Conservation (phyloP, 1,140 invertebrate genomes). For the Drosophila lini region DNA sequence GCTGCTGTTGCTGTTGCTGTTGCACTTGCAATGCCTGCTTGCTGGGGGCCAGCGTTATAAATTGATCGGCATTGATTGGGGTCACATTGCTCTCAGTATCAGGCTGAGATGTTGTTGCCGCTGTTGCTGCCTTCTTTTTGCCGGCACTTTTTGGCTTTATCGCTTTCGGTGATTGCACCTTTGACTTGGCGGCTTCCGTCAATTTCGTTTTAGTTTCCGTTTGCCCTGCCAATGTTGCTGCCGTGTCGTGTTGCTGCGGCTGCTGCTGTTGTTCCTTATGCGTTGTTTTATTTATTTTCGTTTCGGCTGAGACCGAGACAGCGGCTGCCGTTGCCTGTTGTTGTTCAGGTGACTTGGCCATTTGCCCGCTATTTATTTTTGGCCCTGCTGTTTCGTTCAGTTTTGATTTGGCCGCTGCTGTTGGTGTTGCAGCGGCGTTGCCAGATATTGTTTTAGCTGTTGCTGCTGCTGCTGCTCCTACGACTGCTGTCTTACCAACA, state of each 20-base stretch:
- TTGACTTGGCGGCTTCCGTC: conserved; percentile 71
- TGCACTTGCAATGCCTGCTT: conserved; percentile 55
- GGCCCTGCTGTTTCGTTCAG: conserved; percentile 61
- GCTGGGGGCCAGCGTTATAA: conserved; percentile 76
- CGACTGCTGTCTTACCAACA: conserved; percentile 26
- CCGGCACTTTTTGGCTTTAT: conserved; percentile 63
- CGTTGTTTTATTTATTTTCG: conserved; percentile 79
- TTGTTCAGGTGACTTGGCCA: conserved; percentile 84
- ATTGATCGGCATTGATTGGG: conserved; percentile 84
- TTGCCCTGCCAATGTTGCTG: conserved; percentile 54
- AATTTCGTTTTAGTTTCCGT: conserved; percentile 80
- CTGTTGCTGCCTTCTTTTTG: conserved; percentile 56
- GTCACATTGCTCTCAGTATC: conserved; percentile 74
- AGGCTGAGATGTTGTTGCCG: conserved; percentile 14
- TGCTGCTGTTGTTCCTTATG: conserved; percentile 68
- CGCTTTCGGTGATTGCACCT: conserved; percentile 68
- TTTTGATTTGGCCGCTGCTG: conserved; percentile 50
- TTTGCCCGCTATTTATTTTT: conserved; percentile 83
- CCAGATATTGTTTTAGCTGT: conserved; percentile 44
- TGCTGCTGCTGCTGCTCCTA: conserved; percentile 19
- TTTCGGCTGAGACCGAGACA: conserved; percentile 21
- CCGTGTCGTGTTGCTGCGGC: conserved; percentile 43
- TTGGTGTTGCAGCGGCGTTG: conserved; percentile 48
- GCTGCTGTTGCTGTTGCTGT: conserved; percentile 35
- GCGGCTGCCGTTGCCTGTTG: conserved; percentile 58